phyloP scores from a whole-genome alignment of 64 coral and sea anemone species.

The Montipora efflorescens region DNA sequence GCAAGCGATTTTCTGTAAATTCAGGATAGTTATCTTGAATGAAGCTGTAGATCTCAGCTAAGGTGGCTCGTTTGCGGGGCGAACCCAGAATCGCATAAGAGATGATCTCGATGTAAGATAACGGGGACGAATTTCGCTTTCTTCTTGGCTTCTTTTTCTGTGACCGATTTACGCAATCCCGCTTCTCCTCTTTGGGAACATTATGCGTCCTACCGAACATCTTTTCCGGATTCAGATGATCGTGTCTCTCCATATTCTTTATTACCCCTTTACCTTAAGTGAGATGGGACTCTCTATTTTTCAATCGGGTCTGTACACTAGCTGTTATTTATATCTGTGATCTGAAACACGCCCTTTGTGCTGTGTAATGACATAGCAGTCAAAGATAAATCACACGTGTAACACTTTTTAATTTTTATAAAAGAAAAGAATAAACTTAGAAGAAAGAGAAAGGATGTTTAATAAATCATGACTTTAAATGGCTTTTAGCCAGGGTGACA shows the following conservation, averaged over 20 bases:
- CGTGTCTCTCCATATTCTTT: background rate
- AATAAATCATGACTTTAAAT: background rate
- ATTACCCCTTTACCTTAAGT: background rate
- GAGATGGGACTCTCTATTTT: background rate
- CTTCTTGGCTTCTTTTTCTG: constrained; percentile 4
- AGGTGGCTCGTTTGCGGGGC: constrained; percentile 17
- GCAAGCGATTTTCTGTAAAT: constrained; percentile 37
- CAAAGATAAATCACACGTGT: constrained; percentile 3
- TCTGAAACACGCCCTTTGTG: background rate
- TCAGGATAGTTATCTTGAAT: constrained; percentile 39
- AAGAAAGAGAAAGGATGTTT: background rate
- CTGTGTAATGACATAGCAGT: background rate
- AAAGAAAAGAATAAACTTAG: background rate
- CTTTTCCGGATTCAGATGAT: background rate
- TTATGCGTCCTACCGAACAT: background rate
- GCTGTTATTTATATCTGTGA: background rate
- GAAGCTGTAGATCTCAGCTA: constrained; percentile 60
- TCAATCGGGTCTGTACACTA: background rate
- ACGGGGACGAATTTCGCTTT: constrained; percentile 21
- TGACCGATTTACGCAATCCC: background rate
- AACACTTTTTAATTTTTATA: background rate
- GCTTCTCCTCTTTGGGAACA: background rate
- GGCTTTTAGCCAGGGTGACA: background rate
- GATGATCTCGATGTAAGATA: constrained; percentile 63
- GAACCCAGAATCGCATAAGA: constrained; percentile 55